Conservation (phyloP, 1,140 invertebrate species). For the Cataglyphis hispanica region DNA sequence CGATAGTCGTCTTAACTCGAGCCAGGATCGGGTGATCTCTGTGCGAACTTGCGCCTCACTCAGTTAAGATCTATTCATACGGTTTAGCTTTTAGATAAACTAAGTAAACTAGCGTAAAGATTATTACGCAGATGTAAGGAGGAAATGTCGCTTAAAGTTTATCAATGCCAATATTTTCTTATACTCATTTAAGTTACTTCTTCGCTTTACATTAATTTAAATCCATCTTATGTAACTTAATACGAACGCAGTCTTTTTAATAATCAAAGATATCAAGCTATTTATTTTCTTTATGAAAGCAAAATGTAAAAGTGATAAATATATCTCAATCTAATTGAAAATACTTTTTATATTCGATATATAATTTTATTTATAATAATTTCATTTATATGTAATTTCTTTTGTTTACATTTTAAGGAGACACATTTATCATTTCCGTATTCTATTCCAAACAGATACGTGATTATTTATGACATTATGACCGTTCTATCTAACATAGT, state of each 20-base stretch:
- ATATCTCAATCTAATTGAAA: too few relatives aligned
- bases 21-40: slow-evolving; percentile 40
- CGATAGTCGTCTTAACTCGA: slow-evolving; percentile 51
- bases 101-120: slow-evolving; percentile 20
- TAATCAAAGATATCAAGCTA: not conserved
- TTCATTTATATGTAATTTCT: too few relatives aligned
- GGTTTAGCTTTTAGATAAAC: slow-evolving; percentile 37
- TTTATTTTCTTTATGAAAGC: too few relatives aligned
- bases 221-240: not conserved
- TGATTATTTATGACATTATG: too few relatives aligned
- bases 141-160: slow-evolving; percentile 8
- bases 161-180: not conserved
- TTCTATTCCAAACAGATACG: too few relatives aligned
- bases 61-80: slow-evolving; percentile 61
- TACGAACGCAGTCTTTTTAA: not conserved
- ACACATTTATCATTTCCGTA: too few relatives aligned
- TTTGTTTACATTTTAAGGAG: too few relatives aligned
- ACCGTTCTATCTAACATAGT: too few relatives aligned
- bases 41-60: slow-evolving; percentile 31
- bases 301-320: too few relatives aligned
- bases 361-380: too few relatives aligned
- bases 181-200: not conserved
- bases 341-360: too few relatives aligned
- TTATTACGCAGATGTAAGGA: slow-evolving; percentile 6
- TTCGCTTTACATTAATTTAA: not conserved